Evolutionary conservation across 2,113 vertebrate species (phyloP), one percentile per base, ranked within the genome.

Genomic region (Bos javanicus): DNA sequence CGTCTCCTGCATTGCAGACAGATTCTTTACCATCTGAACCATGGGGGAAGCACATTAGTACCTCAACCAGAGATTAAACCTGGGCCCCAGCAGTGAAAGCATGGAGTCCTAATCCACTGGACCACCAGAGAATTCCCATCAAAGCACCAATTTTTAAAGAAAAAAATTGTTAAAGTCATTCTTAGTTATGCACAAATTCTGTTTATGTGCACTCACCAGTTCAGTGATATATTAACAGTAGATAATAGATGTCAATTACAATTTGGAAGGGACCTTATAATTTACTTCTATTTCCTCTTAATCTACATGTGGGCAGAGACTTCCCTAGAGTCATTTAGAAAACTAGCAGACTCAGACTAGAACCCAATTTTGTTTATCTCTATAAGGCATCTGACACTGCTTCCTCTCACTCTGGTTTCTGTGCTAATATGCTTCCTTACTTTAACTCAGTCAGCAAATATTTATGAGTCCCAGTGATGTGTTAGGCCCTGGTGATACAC

Each of bases 371-470:
- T 89, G 17, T 56, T 81, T 23, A 36, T 87, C 88, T 95, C 33
- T 48, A 16, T 30, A 23, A 56, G n/a, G 28, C 28, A 82, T 89
- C 71, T 88, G n/a, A 81, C 84, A 33, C 17, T 52, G 52, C 59
- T 88, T 93, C 90, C 71, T 84, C 57, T 97, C 83, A 39, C 25
- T 85, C 87, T 80, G 56, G n/a, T 62, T 94, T 91, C 92, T 83
- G 59, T 56, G 33, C 60, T 78, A 62, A 85, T 57, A 43, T 7
- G 60, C 43, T 82, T 90, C 54, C 28, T 43, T 93, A 30, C 60
- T 96, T 96, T 60, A 93, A 97, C 12, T 82, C 71, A 81, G 17
- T 78, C 57, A 39, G 19, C 60, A 93, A 74, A 80, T 60, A 48
- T 80, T 57, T 57, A 36, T 60, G 6, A 78, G 56, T 16, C 57